Conservation (phyloP, 1,140 invertebrate species). For the Contarinia nasturtii region DNA sequence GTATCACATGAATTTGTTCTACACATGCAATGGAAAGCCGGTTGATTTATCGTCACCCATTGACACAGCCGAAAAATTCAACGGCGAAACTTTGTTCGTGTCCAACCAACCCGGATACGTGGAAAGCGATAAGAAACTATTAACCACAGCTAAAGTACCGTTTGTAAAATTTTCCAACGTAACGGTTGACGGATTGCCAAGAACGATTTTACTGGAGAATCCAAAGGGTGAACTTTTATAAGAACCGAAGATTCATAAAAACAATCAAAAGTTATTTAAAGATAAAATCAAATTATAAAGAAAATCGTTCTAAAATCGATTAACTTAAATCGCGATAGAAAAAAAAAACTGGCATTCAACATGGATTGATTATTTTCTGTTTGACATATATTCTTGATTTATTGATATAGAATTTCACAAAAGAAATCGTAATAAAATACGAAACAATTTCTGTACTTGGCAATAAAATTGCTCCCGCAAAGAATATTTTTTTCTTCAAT, state of each 20-base stretch:
- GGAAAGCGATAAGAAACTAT: constrained; percentile 5
- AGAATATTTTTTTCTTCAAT: too few relatives aligned
- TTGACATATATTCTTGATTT: too few relatives aligned
- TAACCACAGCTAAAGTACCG: constrained; percentile 14
- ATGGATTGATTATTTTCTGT: too few relatives aligned
- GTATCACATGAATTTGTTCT: constrained; percentile 33
- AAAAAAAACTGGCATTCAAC: too few relatives aligned
- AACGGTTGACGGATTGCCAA: constrained; percentile 28
- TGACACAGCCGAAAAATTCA: constrained; percentile 17
- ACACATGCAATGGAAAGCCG: constrained; percentile 19
- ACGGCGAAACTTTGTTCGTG: constrained; percentile 17
- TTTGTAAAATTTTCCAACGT: constrained; percentile 53
- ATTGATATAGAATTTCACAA: too few relatives aligned
- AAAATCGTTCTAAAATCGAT: too few relatives aligned
- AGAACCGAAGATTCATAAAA: background rate
- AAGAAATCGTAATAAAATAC: too few relatives aligned
- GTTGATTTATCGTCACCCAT: constrained; percentile 13
- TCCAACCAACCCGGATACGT: constrained; percentile 9
- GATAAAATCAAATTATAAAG: too few relatives aligned
- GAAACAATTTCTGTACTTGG: too few relatives aligned
- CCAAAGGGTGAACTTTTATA: constrained; percentile 21
- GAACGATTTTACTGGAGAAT: constrained; percentile 55
- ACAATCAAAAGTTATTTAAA: background rate
- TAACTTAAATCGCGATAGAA: too few relatives aligned
- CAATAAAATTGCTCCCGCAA: too few relatives aligned